Conservation (phyloP, 2,888 invertebrate genomes). For the Drosophila paranaensis region DNA sequence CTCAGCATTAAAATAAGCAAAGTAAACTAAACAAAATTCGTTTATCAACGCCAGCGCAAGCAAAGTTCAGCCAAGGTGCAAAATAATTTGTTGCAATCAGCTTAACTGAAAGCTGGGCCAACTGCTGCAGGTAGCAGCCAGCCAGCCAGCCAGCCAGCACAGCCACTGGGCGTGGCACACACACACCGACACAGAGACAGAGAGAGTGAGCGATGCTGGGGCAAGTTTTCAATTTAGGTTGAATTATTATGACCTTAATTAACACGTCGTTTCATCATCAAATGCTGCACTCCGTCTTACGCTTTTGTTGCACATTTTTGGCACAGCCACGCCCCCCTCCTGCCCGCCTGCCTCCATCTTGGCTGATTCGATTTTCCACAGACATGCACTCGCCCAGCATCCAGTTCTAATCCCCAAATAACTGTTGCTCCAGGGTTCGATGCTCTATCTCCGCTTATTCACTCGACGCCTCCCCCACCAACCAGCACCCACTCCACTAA, state of each 20-base stretch:
- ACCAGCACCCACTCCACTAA: conserved; percentile 36
- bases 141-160: conserved; percentile 8
- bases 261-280: conserved; percentile 83
- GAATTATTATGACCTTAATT: conserved; percentile 84
- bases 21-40: conserved; percentile 79
- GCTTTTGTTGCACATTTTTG: conserved; percentile 78
- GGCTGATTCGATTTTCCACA: conserved; percentile 80
- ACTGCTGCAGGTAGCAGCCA: conserved; percentile 19
- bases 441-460: conserved; percentile 27
- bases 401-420: conserved; percentile 70
- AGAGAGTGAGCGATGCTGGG: conserved; percentile 14
- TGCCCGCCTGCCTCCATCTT: not conserved
- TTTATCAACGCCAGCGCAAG: conserved; percentile 78
- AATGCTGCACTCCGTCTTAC: conserved; percentile 76
- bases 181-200: not conserved
- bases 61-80: conserved; percentile 79
- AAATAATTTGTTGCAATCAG: conserved; percentile 80
- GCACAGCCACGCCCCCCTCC: conserved; percentile 38
- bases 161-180: conserved; percentile 20
- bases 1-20: conserved; percentile 74
- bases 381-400: conserved; percentile 78
- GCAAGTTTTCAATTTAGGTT: conserved; percentile 80
- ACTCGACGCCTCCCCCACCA: conserved; percentile 12
- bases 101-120: conserved; percentile 66
- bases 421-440: conserved; percentile 56